Percentiles rank a stretch among this genome's conserved stretches.
Conservation (phyloP, 1,140 invertebrate genomes). For the Hyles euphorbiae region DNA sequence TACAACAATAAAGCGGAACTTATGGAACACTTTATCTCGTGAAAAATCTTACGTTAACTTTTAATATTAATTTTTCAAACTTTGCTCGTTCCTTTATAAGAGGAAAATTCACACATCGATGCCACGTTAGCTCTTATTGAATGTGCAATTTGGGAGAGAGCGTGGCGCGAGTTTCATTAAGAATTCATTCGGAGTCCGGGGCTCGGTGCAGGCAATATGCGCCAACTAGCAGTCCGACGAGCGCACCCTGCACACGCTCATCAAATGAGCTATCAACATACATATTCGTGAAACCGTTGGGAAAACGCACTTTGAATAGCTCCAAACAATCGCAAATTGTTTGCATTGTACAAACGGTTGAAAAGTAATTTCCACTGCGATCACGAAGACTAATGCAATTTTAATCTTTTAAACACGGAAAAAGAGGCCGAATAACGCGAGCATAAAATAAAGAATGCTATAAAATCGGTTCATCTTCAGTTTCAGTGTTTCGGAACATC, state of each 20-base stretch:
- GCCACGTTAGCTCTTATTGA: not conserved
- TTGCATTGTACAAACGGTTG: too few species aligned
- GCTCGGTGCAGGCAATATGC: slow-evolving; percentile 24
- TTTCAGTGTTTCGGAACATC: slow-evolving; percentile 20
- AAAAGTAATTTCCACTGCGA: too few species aligned
- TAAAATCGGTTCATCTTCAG: slow-evolving; percentile 16
- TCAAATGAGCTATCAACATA: slow-evolving; percentile 38
- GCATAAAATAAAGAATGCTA: slow-evolving; percentile 12
- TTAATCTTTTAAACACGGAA: too few species aligned
- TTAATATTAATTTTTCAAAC: slow-evolving; percentile 22
- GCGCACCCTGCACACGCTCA: slow-evolving; percentile 24
- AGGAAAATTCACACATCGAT: slow-evolving; percentile 11
- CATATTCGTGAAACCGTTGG: too few species aligned
- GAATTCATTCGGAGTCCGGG: slow-evolving; percentile 30
- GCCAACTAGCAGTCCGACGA: slow-evolving; percentile 11
- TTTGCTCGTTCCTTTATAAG: slow-evolving; percentile 8
- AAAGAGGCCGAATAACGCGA: not conserved
- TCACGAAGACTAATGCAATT: too few species aligned
- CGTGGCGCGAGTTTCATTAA: slow-evolving; percentile 24
- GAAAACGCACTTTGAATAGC: too few species aligned
- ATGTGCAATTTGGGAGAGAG: slow-evolving; percentile 1
- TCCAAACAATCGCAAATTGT: too few species aligned
- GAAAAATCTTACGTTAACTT: slow-evolving; percentile 26
- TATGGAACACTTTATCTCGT: slow-evolving; percentile 30
- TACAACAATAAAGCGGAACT: slow-evolving; percentile 46